These are phyloP conservation scores for Shinisaurus crocodilurus DNA, from an alignment of 2,113 vertebrate species.

Conservation along the genomic window DNA sequence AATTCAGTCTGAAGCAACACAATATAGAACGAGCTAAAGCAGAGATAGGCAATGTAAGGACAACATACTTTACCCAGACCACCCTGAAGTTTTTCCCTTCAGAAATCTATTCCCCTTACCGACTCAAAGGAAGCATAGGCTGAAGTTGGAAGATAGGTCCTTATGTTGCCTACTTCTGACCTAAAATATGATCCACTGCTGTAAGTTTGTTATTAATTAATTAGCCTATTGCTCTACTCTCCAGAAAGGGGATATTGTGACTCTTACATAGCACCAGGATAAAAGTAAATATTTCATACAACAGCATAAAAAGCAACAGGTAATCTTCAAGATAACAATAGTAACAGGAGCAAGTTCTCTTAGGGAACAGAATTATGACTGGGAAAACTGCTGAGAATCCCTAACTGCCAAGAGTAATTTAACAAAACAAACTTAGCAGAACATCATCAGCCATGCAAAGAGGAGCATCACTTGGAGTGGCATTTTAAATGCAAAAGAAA, in stretches of 20 bases:
- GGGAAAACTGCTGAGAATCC: slow-evolving; percentile 78
- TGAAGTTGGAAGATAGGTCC: neutral
- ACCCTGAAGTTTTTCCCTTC: slow-evolving; percentile 44
- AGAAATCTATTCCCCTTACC: neutral
- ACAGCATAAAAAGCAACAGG: slow-evolving; percentile 77
- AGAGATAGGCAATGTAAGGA: neutral
- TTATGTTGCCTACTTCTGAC: neutral
- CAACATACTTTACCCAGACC: slow-evolving; percentile 15
- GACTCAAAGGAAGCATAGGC: neutral
- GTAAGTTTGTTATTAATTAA: slow-evolving; percentile 63
- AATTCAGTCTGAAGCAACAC: slow-evolving; percentile 38
- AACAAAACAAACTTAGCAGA: slow-evolving; percentile 83
- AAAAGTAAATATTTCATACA: slow-evolving; percentile 77
- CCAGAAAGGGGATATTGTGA: slow-evolving; percentile 57
- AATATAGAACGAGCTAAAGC: slow-evolving; percentile 55
- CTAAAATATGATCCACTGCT: slow-evolving; percentile 43
- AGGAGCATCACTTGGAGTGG: slow-evolving; percentile 75
- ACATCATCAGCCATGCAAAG: slow-evolving; percentile 80
- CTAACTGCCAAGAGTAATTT: slow-evolving; percentile 81
- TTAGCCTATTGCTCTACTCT: slow-evolving; percentile 54
- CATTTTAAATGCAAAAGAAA: slow-evolving; percentile 82
- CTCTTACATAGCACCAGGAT: slow-evolving; percentile 59
- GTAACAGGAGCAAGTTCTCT: slow-evolving; percentile 75
- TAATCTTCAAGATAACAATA: slow-evolving; percentile 81
- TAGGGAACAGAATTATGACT: slow-evolving; percentile 75